phyloP scores from a whole-genome alignment of 1,140 invertebrate species.

The Calephelis virginiensis region DNA sequence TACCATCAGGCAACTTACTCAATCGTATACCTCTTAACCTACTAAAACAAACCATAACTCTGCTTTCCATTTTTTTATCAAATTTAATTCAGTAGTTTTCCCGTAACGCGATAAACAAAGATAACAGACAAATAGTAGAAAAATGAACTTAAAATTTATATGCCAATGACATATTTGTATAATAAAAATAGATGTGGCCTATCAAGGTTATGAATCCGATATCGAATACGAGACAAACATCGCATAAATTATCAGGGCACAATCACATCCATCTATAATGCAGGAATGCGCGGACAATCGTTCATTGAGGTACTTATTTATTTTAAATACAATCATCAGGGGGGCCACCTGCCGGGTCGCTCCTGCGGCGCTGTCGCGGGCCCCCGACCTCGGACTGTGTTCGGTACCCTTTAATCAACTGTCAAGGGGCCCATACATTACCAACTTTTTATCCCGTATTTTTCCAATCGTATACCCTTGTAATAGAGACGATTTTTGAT shows the following conservation, averaged over 20 bases:
- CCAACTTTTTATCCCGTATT: constrained; percentile 30
- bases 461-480: constrained; percentile 27
- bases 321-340: constrained; percentile 77
- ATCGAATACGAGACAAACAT: constrained; percentile 31
- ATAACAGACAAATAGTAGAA: no score
- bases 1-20: no score
- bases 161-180: constrained; percentile 48
- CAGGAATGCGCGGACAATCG: constrained; percentile 71
- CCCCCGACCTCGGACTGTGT: constrained; percentile 65
- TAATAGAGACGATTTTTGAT: constrained; percentile 31
- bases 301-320: constrained; percentile 77
- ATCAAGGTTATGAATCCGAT: not conserved
- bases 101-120: no score
- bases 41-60: no score
- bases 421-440: constrained; percentile 60
- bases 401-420: constrained; percentile 77
- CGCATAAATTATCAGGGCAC: constrained; percentile 65
- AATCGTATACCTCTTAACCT: no score
- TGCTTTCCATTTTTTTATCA: no score
- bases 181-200: constrained; percentile 5
- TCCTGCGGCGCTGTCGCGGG: constrained; percentile 66
- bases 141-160: constrained; percentile 4
- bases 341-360: constrained; percentile 58
- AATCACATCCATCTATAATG: constrained; percentile 56
- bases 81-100: no score